Percentiles rank a stretch among this genome's conserved stretches.
These are phyloP conservation scores for Holothuria leucospilota DNA, from an alignment of 53 echinoderm and acorn worm genomes.

Conservation along the genomic window DNA sequence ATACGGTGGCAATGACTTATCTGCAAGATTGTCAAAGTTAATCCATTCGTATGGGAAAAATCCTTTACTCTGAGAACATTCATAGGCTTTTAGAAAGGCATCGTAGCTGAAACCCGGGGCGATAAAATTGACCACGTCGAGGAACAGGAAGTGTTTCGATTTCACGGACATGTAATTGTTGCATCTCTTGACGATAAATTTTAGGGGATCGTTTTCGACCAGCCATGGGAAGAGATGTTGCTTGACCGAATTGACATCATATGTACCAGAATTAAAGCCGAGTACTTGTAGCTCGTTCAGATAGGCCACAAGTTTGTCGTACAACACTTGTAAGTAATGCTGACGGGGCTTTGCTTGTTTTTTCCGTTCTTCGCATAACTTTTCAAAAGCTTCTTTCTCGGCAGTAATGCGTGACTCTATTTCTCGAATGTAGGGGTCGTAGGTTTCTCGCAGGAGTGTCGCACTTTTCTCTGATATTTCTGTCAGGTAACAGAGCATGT, in stretches of 20 bases:
- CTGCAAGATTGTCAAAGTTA: slow-evolving; percentile 23
- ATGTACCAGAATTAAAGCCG: too few species aligned
- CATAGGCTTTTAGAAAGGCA: slow-evolving; percentile 62
- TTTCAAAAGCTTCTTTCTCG: not conserved
- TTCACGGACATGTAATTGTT: too few species aligned
- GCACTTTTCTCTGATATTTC: not conserved
- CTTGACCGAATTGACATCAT: slow-evolving; percentile 27
- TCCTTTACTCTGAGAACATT: slow-evolving; percentile 38
- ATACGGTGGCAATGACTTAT: not conserved
- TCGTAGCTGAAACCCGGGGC: slow-evolving; percentile 58
- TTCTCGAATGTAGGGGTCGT: not conserved
- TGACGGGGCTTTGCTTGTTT: not conserved
- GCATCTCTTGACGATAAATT: slow-evolving; percentile 32
- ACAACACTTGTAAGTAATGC: too few species aligned
- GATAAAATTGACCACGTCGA: slow-evolving; percentile 56
- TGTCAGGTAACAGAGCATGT: not conserved
- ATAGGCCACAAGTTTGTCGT: not conserved
- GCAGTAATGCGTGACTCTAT: not conserved
- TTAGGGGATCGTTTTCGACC: not conserved
- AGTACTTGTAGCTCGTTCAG: slow-evolving; percentile 39
- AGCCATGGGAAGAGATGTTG: too few species aligned
- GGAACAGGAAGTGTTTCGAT: slow-evolving; percentile 24
- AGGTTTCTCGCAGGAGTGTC: not conserved
- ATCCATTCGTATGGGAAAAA: slow-evolving; percentile 69
- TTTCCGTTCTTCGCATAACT: not conserved